Evolutionary conservation across 2,888 invertebrate genomes (phyloP).

Genomic region (Laothoe populi): DNA sequence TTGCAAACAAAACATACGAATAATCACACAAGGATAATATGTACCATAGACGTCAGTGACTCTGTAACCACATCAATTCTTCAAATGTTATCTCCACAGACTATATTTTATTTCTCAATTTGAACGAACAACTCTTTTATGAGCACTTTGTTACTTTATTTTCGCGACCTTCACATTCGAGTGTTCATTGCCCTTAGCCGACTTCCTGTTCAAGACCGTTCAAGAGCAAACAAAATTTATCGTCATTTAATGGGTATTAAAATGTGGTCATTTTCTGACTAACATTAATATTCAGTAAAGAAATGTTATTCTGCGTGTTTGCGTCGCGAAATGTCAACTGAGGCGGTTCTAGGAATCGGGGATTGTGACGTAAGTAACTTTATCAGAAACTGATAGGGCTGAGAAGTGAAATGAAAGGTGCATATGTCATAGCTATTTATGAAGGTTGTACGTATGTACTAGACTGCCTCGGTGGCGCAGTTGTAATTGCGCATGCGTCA

Average conservation of each 20-base stretch:
- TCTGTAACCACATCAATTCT: constrained; percentile 4
- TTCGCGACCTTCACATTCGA: constrained; percentile 62
- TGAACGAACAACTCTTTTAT: constrained; percentile 35
- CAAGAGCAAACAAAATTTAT: constrained; percentile 51
- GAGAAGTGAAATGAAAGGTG: background rate
- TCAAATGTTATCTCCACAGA: background rate
- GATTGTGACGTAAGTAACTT: constrained; percentile 13
- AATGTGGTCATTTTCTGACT: constrained; percentile 38
- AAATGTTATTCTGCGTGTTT: background rate
- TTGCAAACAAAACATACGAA: background rate
- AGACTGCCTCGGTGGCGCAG: too few relatives aligned
- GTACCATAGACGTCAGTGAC: constrained; percentile 7
- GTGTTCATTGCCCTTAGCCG: constrained; percentile 69
- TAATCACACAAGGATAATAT: background rate
- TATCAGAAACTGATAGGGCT: constrained; percentile 3
- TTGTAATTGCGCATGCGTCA: too few relatives aligned
- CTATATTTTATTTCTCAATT: constrained; percentile 25
- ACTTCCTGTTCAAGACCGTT: constrained; percentile 62
- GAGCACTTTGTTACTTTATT: constrained; percentile 46
- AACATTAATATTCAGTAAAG: constrained; percentile 15
- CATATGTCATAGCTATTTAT: constrained; percentile 20
- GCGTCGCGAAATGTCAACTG: background rate
- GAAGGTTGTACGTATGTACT: background rate
- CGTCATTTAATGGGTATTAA: constrained; percentile 47
- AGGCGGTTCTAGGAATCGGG: background rate